Conservation (phyloP, 2,888 invertebrate genomes). For the Chrysotoxum bicinctum region DNA sequence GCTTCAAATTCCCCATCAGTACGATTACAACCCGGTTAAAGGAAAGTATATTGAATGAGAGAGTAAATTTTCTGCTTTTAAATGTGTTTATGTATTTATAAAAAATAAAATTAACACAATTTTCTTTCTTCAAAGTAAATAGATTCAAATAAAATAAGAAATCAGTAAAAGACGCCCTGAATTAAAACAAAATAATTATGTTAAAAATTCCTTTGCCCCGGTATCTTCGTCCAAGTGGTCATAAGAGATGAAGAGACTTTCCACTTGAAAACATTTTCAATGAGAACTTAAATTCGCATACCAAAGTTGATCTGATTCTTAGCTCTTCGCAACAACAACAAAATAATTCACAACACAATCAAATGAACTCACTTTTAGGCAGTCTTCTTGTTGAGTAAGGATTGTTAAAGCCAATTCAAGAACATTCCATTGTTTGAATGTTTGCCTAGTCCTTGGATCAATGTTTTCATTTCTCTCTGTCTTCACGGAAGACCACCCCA, state of each 20-base stretch:
- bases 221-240: not conserved
- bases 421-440: conserved; percentile 68
- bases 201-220: not conserved
- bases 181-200: not conserved
- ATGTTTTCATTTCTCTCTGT: conserved; percentile 37
- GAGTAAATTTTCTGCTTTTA: too few relatives aligned
- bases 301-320: not conserved
- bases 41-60: too few relatives aligned
- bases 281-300: conserved; percentile 36
- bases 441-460: conserved; percentile 44
- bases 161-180: not conserved
- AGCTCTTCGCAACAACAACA: not conserved
- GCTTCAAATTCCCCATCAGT: too few relatives aligned
- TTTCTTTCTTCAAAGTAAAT: not conserved
- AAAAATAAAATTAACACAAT: too few relatives aligned
- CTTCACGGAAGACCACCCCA: not conserved
- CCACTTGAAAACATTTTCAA: conserved; percentile 8
- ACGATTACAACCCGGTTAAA: too few relatives aligned
- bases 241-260: not conserved
- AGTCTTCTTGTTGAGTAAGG: conserved; percentile 44
- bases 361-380: conserved; percentile 65
- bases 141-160: not conserved
- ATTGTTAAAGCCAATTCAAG: conserved; percentile 65
- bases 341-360: conserved; percentile 30
- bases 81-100: too few relatives aligned